Evolutionary conservation across 2,888 invertebrate genomes (phyloP), one percentile per base, ranked within the genome.

Genomic region (Thereva unica): DNA sequence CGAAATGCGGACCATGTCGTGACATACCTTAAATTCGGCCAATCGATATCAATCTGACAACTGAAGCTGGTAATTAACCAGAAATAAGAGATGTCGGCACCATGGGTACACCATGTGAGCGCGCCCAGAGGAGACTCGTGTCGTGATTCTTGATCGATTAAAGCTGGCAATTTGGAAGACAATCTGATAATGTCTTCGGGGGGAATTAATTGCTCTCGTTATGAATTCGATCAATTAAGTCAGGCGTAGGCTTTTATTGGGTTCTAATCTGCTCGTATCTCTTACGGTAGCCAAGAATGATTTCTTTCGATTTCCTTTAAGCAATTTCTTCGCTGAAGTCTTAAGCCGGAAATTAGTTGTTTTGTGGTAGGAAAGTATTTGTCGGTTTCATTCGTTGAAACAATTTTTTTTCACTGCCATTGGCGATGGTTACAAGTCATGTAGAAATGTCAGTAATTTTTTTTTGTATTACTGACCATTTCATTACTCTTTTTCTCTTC

Each of bases 121-220:
- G 40, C 40, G 38, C 47, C 59, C n/a, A 9, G 44, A 23, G 23
- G 23, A 23, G 9, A 12, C 42, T 49, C 37, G n/a, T 59, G 59
- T 59, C 59, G 59, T 59, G 59, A 59, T 59, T 59, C 47, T 23
- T 59, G 59, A 59, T 59, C 59, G 49, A 59, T 59, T 59, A 59
- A 59, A 59, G 47, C 49, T 49, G 59, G 59, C 59, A 59, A 59
- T 59, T 59, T 59, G 59, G 59, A 59, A 49, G 59, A 59, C 59
- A 49, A 59, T 59, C 59, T 38, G 59, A 59, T 59, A 59, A 47
- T 59, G 59, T 59, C 49, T 37, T 59, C 59, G 59, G 49, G 3
- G 23, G 10, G 59, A 49, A 59, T 59, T 59, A 59, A 59, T 59
- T 49, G 59, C 49, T 47, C 35, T 38, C 38, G 47, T 38, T 59